Conservation (phyloP, 2,888 invertebrate genomes). For the Cyrtodaria siliqua region DNA sequence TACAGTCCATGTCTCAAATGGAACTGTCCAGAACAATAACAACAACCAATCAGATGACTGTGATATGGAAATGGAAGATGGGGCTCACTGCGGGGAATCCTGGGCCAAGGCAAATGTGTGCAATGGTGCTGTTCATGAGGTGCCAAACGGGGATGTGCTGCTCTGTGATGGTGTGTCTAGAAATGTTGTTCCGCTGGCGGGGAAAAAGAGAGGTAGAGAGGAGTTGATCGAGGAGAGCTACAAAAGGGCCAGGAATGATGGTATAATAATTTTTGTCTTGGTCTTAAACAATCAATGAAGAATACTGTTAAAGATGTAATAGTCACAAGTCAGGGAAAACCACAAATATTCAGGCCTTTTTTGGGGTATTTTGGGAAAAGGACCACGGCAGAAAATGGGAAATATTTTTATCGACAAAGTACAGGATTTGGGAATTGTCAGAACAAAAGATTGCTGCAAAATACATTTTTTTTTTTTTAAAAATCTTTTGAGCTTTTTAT, state of each 20-base stretch:
- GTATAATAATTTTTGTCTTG: conserved; percentile 22
- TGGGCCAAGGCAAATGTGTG: neutral
- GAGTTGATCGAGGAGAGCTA: conserved; percentile 67
- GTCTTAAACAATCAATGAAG: no score
- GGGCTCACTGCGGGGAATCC: conserved; percentile 5
- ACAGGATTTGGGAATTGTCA: no score
- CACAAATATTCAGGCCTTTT: no score
- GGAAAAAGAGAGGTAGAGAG: conserved; percentile 76
- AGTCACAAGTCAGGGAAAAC: no score
- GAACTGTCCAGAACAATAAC: conserved; percentile 38
- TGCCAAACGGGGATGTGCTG: conserved; percentile 39
- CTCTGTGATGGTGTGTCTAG: conserved; percentile 37
- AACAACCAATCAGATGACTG: conserved; percentile 51
- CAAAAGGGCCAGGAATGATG: conserved; percentile 65
- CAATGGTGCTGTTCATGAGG: conserved; percentile 9
- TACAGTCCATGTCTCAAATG: conserved; percentile 9
- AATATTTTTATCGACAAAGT: no score
- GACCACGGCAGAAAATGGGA: no score
- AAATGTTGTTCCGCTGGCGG: conserved; percentile 65
- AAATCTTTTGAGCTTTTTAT: no score
- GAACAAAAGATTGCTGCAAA: no score
- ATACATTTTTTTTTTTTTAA: no score
- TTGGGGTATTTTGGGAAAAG: no score
- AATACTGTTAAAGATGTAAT: no score
- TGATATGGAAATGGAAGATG: conserved; percentile 66